Evolutionary conservation across 2,113 vertebrate genomes (phyloP), one percentile per base, ranked within the genome.

Genomic region (Aptenodytes patagonicus): DNA sequence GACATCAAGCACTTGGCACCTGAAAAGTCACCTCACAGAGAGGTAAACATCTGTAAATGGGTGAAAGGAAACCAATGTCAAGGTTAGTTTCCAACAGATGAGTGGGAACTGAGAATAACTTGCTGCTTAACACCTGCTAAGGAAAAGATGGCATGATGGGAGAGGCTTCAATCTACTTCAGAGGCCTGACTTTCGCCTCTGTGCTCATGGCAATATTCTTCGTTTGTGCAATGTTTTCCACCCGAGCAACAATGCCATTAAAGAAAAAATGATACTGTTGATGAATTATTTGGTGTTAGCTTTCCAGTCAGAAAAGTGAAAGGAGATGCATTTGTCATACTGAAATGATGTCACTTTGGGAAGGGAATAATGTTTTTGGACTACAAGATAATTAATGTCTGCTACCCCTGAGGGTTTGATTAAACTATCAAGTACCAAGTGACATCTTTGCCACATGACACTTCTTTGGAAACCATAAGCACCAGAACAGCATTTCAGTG

Each of bases 341-440:
- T 77, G 55, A 90, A 93, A 83, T 93, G 54, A 96, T 91, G 94
- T 95, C 91, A 93, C 75, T 91, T 91, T 90, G 75, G 84, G 91
- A 96, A 83, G 18, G 87, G 51, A 91, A 93, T 87, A 62, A 73
- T 85, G 46, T 38, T 93, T 95, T 91, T 94, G 66, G 75, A 93
- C 58, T 70, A 60, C 11, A 5, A 76, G 73, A 83, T 94, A 96
- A 95, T 97, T 79, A 93, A 97, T 62, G 47, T 85, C 75, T 83
- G 58, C 66, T 93, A 8, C 87, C 66, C 62, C 78, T 78, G 46
- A 94, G 75, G 84, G 40, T 89, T 97, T 97, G 95, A 95, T 97
- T 93, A 95, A 95, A 72, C 91, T 87, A 85, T 95, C 91, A 94
- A 92, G 75, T 88, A 97, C 81, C 87, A 94, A 96, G 94, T 93